phyloP scores from a whole-genome alignment of 2,797 vertebrate species.

The Capromys pilorides region DNA sequence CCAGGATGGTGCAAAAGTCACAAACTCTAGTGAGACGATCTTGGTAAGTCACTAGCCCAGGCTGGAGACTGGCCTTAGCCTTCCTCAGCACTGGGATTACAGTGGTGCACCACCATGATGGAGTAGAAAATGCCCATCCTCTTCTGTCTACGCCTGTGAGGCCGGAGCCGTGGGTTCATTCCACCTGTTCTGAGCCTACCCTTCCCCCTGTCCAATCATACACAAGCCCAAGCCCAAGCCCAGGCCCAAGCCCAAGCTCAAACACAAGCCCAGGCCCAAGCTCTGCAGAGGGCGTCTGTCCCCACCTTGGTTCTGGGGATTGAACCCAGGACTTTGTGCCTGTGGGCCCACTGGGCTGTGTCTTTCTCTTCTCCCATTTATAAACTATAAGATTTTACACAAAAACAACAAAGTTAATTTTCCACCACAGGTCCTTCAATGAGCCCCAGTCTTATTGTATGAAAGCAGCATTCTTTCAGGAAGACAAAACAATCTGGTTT shows the following conservation, averaged over 20 bases:
- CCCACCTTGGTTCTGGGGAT: background rate
- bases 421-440: background rate
- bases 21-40: background rate
- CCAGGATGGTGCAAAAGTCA: background rate
- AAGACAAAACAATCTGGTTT: slow-evolving; percentile 20
- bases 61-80: background rate
- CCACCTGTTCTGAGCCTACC: background rate
- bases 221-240: background rate
- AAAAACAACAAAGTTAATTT: background rate
- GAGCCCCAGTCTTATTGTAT: background rate
- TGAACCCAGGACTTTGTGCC: background rate
- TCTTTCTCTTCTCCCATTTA: background rate
- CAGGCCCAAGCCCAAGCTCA: too few relatives aligned
- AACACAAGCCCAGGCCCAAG: background rate
- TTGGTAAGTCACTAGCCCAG: background rate
- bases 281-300: background rate
- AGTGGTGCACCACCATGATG: background rate
- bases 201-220: background rate
- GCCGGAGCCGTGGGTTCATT: background rate
- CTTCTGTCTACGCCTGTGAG: background rate
- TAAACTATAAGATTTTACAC: slow-evolving; percentile 9
- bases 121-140: background rate
- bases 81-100: background rate
- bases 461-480: slow-evolving; percentile 41
- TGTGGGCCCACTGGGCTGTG: background rate